Conservation (phyloP, 2,888 invertebrate genomes). For the Orthosia gracilis region DNA sequence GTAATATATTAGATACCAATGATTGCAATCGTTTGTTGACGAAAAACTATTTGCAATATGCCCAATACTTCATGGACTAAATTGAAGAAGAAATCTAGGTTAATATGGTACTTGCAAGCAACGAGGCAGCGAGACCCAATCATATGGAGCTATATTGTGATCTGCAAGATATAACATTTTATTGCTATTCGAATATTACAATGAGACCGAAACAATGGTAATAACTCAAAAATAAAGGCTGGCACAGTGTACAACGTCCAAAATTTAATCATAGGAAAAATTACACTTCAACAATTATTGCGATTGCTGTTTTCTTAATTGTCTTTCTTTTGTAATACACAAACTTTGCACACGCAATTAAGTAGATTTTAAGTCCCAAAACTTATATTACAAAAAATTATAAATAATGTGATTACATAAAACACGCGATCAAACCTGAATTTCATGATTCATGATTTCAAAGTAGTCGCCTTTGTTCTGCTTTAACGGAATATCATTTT, state of each 20-base stretch:
- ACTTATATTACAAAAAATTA: background rate
- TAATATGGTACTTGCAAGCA: constrained; percentile 46
- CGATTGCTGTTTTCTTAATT: background rate
- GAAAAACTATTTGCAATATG: background rate
- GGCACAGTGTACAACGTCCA: background rate
- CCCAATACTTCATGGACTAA: constrained; percentile 6
- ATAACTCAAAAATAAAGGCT: background rate
- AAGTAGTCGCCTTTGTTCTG: constrained; percentile 51
- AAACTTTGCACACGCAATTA: background rate
- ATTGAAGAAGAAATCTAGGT: constrained; percentile 47
- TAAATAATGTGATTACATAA: constrained; percentile 14
- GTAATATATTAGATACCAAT: background rate
- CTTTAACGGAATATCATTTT: constrained; percentile 32
- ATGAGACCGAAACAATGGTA: background rate
- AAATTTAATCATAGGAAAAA: background rate
- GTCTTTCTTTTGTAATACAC: background rate
- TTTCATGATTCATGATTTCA: constrained; percentile 41
- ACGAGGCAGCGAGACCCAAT: constrained; percentile 33
- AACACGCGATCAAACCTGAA: constrained; percentile 42
- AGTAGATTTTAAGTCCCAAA: background rate
- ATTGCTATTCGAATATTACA: constrained; percentile 11
- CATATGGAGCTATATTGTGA: constrained; percentile 29
- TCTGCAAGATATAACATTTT: constrained; percentile 11
- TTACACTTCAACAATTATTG: background rate
- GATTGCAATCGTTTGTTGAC: background rate